Conservation (phyloP, 2,113 vertebrate species). For the Phalacrocorax aristotelis region DNA sequence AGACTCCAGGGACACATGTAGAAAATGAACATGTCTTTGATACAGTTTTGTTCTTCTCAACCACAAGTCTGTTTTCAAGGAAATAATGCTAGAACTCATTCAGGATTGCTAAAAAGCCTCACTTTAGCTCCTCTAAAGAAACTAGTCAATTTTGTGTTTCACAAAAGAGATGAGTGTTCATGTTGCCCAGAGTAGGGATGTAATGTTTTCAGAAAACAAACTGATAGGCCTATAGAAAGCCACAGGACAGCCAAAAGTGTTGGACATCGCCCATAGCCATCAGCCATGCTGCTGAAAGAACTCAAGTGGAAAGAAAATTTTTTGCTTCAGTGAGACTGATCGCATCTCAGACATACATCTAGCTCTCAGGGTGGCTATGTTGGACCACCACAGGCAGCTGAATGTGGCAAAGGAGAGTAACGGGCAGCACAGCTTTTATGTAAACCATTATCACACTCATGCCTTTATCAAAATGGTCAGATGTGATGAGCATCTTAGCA, state of each 20-base stretch:
- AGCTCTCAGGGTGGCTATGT: background rate
- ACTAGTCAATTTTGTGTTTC: background rate
- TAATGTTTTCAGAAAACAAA: background rate
- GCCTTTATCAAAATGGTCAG: background rate
- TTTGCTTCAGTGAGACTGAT: background rate
- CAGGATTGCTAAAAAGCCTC: background rate
- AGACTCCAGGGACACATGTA: background rate
- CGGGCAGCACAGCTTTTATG: rapidly evolving
- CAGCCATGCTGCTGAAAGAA: background rate
- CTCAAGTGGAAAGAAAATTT: background rate
- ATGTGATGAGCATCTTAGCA: background rate
- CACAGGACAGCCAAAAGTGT: background rate
- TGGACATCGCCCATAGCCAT: background rate
- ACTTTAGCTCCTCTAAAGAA: background rate
- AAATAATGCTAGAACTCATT: background rate
- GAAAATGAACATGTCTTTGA: background rate
- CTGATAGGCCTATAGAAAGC: background rate
- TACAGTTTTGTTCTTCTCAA: background rate
- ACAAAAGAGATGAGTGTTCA: background rate
- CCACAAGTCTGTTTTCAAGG: background rate
- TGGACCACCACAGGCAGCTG: background rate
- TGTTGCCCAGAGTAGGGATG: background rate
- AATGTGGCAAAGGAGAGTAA: background rate
- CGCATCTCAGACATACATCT: background rate
- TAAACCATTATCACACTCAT: background rate